These are phyloP conservation scores for Serrognathus titanus DNA, from an alignment of 2,888 invertebrate genomes.

Conservation along the genomic window DNA sequence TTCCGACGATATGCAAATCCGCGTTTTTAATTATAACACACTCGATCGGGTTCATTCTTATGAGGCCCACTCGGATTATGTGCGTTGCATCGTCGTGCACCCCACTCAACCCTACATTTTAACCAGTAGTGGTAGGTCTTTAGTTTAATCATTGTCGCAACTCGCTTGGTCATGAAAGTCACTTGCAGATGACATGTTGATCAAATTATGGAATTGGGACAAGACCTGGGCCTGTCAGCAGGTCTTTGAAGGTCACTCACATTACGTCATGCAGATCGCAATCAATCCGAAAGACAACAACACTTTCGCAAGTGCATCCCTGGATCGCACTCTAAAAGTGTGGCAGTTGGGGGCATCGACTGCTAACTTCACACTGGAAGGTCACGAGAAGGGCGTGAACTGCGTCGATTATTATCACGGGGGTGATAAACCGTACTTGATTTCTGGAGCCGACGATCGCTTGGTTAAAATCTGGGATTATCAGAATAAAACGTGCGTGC, in stretches of 20 bases:
- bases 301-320: constrained; percentile 98
- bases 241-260: constrained; percentile 98
- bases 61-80: constrained; percentile 98
- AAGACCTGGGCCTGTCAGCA: constrained; percentile 98
- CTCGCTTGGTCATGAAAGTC: neutral
- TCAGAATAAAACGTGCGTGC: constrained; percentile 98
- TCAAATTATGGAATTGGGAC: constrained; percentile 99
- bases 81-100: constrained; percentile 93
- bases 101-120: constrained; percentile 96
- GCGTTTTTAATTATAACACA: constrained; percentile 98
- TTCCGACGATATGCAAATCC: constrained; percentile 92
- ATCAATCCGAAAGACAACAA: constrained; percentile 99
- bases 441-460: constrained; percentile 97
- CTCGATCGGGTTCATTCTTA: constrained; percentile 92
- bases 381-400: constrained; percentile 98
- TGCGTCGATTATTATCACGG: constrained; percentile 99
- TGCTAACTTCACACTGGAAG: constrained; percentile 97
- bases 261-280: constrained; percentile 99
- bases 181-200: constrained; percentile 88
- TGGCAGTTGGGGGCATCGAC: constrained; percentile 98
- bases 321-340: constrained; percentile 94
- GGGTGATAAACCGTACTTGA: constrained; percentile 98
- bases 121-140: constrained; percentile 85
- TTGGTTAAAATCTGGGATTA: constrained; percentile 99
- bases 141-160: neutral